Conservation (phyloP, 2,113 vertebrate species). For the Rhinichthys klamathensis region DNA sequence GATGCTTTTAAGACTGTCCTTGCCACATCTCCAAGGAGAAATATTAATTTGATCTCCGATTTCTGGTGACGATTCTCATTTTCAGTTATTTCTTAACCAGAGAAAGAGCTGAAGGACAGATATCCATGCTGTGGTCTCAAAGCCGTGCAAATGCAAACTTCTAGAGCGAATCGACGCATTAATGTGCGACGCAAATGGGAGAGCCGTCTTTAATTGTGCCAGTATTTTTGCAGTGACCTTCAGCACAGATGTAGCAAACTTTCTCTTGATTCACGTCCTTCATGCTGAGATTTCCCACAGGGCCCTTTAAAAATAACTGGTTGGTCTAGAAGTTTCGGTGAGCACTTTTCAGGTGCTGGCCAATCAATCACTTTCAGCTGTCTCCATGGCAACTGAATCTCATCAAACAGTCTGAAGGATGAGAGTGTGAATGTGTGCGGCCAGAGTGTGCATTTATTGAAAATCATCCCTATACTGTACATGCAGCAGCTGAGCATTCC, state of each 20-base stretch:
- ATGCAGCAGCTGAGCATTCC: background rate
- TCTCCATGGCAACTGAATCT: conserved; percentile 59
- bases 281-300: conserved; percentile 48
- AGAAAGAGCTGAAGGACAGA: conserved; percentile 26
- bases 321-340: conserved; percentile 48
- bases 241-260: conserved; percentile 45
- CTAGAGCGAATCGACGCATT: background rate
- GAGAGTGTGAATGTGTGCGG: conserved; percentile 20
- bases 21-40: background rate
- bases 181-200: conserved; percentile 23
- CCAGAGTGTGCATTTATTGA: conserved; percentile 11
- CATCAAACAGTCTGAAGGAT: conserved; percentile 39
- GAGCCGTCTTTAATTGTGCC: conserved; percentile 42
- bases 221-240: conserved; percentile 53
- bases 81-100: background rate
- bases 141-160: conserved; percentile 2
- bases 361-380: conserved; percentile 52
- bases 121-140: background rate
- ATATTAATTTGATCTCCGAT: conserved; percentile 30
- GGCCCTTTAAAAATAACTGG: conserved; percentile 58
- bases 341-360: conserved; percentile 44
- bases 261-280: conserved; percentile 32
- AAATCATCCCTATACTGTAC: background rate
- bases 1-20: conserved; percentile 1
- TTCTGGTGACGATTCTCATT: conserved; percentile 18